A percentile compares a stretch with the other conserved stretches of the same genome.
Evolutionary conservation across 1,140 invertebrate species (phyloP).

Genomic region (Hyles euphorbiae): DNA sequence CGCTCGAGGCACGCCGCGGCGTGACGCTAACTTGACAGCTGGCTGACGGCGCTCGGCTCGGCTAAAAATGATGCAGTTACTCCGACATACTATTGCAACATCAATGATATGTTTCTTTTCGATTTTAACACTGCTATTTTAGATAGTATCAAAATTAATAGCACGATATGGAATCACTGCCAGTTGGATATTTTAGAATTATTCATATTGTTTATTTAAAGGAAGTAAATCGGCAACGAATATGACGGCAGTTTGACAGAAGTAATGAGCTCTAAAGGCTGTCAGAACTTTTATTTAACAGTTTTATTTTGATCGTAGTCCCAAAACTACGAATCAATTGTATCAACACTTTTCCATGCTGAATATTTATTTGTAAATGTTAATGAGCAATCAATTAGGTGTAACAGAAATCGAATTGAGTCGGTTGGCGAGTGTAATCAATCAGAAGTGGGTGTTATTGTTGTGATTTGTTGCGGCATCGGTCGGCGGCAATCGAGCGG

Average conservation of each 20-base stretch:
- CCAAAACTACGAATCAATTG: too few relatives aligned
- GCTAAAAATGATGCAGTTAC: slow-evolving; percentile 54
- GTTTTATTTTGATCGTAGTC: too few relatives aligned
- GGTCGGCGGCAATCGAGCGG: slow-evolving; percentile 30
- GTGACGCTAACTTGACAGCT: slow-evolving; percentile 58
- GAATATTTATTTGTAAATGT: not conserved
- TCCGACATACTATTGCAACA: slow-evolving; percentile 25
- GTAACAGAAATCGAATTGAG: slow-evolving; percentile 39
- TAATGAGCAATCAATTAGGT: slow-evolving; percentile 37
- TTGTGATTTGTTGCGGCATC: slow-evolving; percentile 61
- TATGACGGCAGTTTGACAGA: too few relatives aligned
- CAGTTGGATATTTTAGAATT: too few relatives aligned
- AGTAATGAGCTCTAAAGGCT: too few relatives aligned
- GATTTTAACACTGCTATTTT: too few relatives aligned
- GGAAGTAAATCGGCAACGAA: too few relatives aligned
- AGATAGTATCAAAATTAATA: too few relatives aligned
- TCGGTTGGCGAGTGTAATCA: slow-evolving; percentile 42
- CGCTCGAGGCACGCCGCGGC: slow-evolving; percentile 22
- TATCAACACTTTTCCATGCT: too few relatives aligned
- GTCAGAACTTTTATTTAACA: too few relatives aligned
- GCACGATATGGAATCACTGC: too few relatives aligned
- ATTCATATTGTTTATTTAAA: too few relatives aligned
- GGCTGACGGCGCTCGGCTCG: slow-evolving; percentile 33
- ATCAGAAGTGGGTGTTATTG: slow-evolving; percentile 62
- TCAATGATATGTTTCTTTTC: not conserved